Evolutionary conservation across 2,797 vertebrate genomes (phyloP).

Genomic region (Acestrorhynchus altus): DNA sequence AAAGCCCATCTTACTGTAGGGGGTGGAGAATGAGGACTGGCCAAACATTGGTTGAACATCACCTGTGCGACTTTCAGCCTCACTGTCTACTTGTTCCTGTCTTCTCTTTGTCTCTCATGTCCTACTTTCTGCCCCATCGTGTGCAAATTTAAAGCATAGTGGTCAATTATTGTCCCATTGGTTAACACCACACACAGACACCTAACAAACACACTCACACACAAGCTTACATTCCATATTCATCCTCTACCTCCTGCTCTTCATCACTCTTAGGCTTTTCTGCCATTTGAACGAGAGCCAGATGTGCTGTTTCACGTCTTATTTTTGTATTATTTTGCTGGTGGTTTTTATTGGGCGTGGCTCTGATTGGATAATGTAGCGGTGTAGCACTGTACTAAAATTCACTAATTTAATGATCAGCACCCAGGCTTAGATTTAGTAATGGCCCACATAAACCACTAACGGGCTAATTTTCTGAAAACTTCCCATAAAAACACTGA

Average conservation of each 20-base stretch:
- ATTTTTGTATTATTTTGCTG: slow-evolving; percentile 27
- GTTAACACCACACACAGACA: background rate
- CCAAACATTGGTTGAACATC: background rate
- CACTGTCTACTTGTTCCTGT: background rate
- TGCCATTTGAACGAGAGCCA: slow-evolving; percentile 52
- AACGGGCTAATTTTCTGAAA: slow-evolving; percentile 15
- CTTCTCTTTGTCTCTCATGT: slow-evolving; percentile 8
- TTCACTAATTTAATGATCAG: background rate
- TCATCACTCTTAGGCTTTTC: background rate
- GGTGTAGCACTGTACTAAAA: background rate
- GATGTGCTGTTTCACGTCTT: slow-evolving; percentile 55
- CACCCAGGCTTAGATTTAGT: background rate
- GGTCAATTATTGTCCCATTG: slow-evolving; percentile 38
- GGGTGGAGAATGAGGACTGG: background rate
- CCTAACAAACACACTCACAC: background rate
- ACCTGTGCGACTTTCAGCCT: background rate
- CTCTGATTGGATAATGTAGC: background rate
- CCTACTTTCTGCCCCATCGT: slow-evolving; percentile 23
- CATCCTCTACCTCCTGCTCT: slow-evolving; percentile 8
- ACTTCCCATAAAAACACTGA: background rate
- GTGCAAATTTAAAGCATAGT: slow-evolving; percentile 30
- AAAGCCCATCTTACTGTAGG: slow-evolving; percentile 24
- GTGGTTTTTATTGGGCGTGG: background rate
- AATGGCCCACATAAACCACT: background rate
- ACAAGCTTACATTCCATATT: background rate